phyloP scores from a whole-genome alignment of 1,140 invertebrate genomes.

The Trachymyrmex septentrionalis region DNA sequence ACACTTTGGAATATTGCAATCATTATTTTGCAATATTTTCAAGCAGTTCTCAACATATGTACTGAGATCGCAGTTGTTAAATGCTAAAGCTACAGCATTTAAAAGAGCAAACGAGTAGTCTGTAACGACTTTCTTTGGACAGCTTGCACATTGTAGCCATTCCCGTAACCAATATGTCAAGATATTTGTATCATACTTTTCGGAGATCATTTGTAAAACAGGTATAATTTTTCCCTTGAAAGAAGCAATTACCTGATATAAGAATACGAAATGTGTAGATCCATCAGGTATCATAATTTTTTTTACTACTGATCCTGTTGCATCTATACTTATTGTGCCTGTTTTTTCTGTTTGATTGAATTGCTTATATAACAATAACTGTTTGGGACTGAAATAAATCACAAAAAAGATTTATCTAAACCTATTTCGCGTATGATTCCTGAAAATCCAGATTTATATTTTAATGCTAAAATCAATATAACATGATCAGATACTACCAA shows the following conservation, averaged over 20 bases:
- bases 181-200: not conserved
- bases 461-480: not conserved
- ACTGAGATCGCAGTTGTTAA: not conserved
- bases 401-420: conserved; percentile 25
- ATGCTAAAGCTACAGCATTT: not conserved
- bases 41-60: not conserved
- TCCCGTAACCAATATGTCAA: conserved; percentile 5
- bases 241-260: not conserved
- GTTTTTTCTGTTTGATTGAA: not conserved
- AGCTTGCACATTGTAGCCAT: not conserved
- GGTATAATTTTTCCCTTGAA: too few species aligned
- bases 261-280: not conserved
- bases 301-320: conserved; percentile 1
- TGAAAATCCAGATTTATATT: not conserved
- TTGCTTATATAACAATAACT: conserved; percentile 4
- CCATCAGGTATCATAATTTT: not conserved
- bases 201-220: conserved; percentile 4
- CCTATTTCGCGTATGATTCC: not conserved
- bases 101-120: not conserved
- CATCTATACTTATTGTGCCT: conserved; percentile 7
- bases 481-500: not conserved
- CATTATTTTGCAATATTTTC: not conserved
- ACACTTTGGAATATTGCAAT: not conserved
- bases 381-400: conserved; percentile 17
- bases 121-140: not conserved